phyloP scores from a whole-genome alignment of 2,888 invertebrate species.

The Eretmocerus hayati region DNA sequence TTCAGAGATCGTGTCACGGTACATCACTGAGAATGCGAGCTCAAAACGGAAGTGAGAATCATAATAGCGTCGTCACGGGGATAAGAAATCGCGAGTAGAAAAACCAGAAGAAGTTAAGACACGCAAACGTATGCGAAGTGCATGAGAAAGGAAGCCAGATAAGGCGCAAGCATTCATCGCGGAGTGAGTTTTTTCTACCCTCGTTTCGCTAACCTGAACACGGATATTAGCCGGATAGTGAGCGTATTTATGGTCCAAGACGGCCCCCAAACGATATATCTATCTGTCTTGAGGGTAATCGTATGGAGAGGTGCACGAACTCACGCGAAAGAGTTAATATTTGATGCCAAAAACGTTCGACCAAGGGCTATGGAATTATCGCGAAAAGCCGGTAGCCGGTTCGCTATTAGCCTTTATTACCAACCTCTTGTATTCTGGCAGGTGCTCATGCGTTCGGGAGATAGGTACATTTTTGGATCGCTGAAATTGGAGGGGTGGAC shows the following conservation, averaged over 20 bases:
- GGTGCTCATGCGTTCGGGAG: no score
- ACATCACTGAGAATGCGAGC: not conserved
- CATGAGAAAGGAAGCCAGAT: conserved; percentile 10
- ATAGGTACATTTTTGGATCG: no score
- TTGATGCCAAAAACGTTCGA: not conserved
- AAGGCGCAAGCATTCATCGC: not conserved
- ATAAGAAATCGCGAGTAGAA: not conserved
- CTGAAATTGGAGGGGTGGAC: no score
- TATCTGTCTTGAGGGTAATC: no score
- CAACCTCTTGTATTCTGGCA: conserved; percentile 2
- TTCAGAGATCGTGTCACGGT: no score
- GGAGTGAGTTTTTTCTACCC: not conserved
- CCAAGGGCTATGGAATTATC: conserved; percentile 1
- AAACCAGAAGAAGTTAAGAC: not conserved
- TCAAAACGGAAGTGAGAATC: not conserved
- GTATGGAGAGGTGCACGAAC: no score
- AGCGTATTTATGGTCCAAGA: conserved; percentile 5
- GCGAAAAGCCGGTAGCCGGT: conserved; percentile 12
- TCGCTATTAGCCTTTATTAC: not conserved
- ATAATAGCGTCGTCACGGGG: not conserved
- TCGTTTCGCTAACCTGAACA: conserved; percentile 4
- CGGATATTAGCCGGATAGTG: conserved; percentile 12
- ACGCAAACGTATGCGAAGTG: not conserved
- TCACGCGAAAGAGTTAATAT: conserved; percentile 1
- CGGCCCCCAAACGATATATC: not conserved